phyloP scores from a whole-genome alignment of 2,888 invertebrate species.

The Serripes groenlandicus region DNA sequence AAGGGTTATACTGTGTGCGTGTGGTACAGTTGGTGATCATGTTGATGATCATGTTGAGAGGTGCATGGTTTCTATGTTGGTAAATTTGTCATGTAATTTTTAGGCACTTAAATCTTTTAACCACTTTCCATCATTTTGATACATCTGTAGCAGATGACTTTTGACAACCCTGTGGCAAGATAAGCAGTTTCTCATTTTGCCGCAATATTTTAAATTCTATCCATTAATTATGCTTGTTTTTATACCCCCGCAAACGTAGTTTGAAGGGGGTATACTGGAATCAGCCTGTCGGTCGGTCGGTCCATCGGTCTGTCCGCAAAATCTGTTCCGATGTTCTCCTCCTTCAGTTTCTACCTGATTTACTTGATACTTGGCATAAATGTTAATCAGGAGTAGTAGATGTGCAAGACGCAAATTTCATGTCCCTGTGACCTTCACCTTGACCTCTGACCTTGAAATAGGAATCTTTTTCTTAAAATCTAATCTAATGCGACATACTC shows the following conservation, averaged over 20 bases:
- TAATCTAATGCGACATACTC: not conserved
- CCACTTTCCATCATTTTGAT: not conserved
- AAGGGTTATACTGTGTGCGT: too few relatives aligned
- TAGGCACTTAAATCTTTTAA: too few relatives aligned
- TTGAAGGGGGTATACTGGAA: not conserved
- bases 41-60: too few relatives aligned
- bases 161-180: not conserved
- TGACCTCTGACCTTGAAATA: not conserved
- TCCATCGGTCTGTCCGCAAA: not conserved
- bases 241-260: not conserved
- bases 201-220: not conserved
- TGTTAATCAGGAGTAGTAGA: not conserved
- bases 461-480: too few relatives aligned
- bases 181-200: not conserved
- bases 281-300: not conserved
- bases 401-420: not conserved
- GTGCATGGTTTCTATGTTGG: too few relatives aligned
- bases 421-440: not conserved
- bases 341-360: not conserved
- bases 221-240: not conserved
- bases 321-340: not conserved
- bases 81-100: too few relatives aligned
- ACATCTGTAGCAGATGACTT: not conserved
- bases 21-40: too few relatives aligned
- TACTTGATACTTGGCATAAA: not conserved